Percentiles rank a stretch among this genome's conserved stretches.
phyloP scores from a whole-genome alignment of 2,113 vertebrate species.

The Mesoclemmys tuberculata region DNA sequence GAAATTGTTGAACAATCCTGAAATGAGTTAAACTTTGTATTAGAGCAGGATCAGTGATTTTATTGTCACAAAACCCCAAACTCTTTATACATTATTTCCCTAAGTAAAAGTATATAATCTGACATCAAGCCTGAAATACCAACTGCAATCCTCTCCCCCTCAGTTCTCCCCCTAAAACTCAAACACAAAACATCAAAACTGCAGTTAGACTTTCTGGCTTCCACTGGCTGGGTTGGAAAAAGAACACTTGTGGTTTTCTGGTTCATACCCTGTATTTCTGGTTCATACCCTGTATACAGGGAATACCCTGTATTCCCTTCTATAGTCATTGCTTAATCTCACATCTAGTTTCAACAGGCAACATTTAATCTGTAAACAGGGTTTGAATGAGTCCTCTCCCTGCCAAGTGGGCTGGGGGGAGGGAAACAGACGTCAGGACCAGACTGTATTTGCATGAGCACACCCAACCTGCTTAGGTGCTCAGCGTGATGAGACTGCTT shows the following conservation, averaged over 20 bases:
- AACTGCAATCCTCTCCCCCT: not conserved
- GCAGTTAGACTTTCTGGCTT: not conserved
- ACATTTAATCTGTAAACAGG: no score
- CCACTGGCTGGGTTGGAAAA: not conserved
- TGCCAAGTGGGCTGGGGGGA: no score
- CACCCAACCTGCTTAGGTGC: no score
- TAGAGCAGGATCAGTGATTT: slow-evolving; percentile 4
- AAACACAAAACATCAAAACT: not conserved
- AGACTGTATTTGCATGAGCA: no score
- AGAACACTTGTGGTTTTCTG: not conserved
- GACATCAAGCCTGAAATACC: not conserved
- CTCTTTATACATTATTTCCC: not conserved
- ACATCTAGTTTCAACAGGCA: not conserved
- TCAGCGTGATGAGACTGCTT: no score
- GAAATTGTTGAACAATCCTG: not conserved
- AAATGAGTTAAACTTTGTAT: slow-evolving; percentile 30
- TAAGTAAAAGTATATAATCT: not conserved
- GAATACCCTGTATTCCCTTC: no score
- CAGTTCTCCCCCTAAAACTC: not conserved
- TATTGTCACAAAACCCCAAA: not conserved
- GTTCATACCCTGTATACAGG: no score
- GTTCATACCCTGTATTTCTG: no score
- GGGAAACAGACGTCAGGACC: no score
- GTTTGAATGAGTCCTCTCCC: no score
- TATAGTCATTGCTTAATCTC: not conserved